Evolutionary conservation across 2,797 vertebrate genomes (phyloP).

Genomic region (Tinamus major): DNA sequence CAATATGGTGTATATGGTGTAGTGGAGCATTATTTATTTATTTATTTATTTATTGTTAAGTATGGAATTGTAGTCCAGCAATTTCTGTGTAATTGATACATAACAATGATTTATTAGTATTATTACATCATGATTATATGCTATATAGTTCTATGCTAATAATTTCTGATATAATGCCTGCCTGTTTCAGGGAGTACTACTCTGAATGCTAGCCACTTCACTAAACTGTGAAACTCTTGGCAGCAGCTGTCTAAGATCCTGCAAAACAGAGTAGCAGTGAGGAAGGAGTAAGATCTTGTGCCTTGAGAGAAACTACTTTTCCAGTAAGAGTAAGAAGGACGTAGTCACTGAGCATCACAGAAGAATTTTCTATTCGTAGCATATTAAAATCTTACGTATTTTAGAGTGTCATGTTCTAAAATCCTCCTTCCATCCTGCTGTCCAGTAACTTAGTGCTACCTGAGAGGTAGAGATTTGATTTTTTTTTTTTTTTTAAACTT

Average conservation of each 20-base stretch:
- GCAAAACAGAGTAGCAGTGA: background rate
- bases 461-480: background rate
- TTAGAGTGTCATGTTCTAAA: background rate
- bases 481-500: background rate
- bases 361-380: background rate
- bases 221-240: constrained; percentile 30
- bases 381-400: background rate
- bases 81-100: background rate
- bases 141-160: too few relatives aligned
- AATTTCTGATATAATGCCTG: background rate
- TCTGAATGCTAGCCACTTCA: constrained; percentile 19
- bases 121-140: too few relatives aligned
- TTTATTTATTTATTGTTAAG: too few relatives aligned
- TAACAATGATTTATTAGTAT: background rate
- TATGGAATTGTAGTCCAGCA: background rate
- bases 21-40: background rate
- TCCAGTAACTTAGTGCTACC: background rate
- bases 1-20: background rate
- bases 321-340: background rate
- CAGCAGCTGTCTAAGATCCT: constrained; percentile 19
- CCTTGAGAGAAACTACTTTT: background rate
- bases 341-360: background rate
- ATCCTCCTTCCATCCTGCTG: background rate
- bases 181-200: background rate
- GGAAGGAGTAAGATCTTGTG: background rate